Base-by-base conservation (phyloP, 1,140 invertebrate genomes). In the Listronotus bonariensis region DNA sequence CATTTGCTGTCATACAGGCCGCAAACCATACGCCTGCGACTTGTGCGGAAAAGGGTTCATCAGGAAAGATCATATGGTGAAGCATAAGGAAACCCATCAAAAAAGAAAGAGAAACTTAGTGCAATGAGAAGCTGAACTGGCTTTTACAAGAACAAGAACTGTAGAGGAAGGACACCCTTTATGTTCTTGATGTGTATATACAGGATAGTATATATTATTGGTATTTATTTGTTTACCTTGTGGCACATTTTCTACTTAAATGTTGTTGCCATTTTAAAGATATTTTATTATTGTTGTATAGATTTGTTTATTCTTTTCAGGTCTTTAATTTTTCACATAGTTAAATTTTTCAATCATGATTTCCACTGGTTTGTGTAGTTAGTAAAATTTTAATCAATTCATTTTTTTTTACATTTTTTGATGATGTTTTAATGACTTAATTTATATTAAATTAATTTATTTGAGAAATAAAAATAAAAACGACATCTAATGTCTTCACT, bases 31-130 rank as follows among this genome's bases (percentile, higher is more conserved):
- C 77, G 81, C 85, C 46, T 96, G 93, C 80, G 82, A 86, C 56
- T 84, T 84, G 36, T 96, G 93, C 76, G 85, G 86, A 45, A 97
- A 96, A 80, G 91, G 92, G 18, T 96, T 96, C 79, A 95, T 93
- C 68, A 86, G 95, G 52, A 94, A 95, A 78, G 95, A 97, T 78
- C 95, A 97, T 78, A 92, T 97, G 90, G 85, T 92, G 59, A 97
- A 97, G 79, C 95, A 97, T 79, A 82, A 86, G 55, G 89, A 92
- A 56, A 97, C 93, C 18, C 95, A 97, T 79, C 83, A 46, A n/a
- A 71, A 36, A 76, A 73, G 46, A 55, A 68, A 45, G 58, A 56
- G 17, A 76, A 74, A 60, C 18, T 67, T 14, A 49, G 57, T 40
- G 66, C 58, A 55, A 66, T 67, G 51, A 45, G 52, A 36, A 54